Evolutionary conservation across 2,113 vertebrate genomes (phyloP), one percentile per base, ranked within the genome.

Genomic region (Macquaria ambigua): DNA sequence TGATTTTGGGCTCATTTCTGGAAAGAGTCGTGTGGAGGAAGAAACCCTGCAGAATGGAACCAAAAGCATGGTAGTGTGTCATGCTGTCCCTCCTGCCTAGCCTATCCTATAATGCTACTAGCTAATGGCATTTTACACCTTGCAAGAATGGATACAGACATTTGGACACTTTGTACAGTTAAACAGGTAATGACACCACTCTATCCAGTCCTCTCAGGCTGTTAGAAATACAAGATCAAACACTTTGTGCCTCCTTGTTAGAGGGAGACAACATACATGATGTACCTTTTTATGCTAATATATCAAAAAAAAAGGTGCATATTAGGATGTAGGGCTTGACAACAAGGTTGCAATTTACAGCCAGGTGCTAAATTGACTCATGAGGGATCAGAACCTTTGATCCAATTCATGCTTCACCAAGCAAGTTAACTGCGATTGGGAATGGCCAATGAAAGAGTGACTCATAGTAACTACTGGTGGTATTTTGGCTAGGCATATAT

Each of bases 1-100:
- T 18, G 28, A 83, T 85, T 77, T 53, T 3, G 41, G 62, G 34
- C 63, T 85, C 16, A 6, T 64, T 63, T 77, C 37, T 55, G 37
- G 31, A 62, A 70, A 25, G 5, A 63, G 41, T 37, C 3, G 2
- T 62, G 67, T 62, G 20, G 8, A 37, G 15, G 25, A 62, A 62
- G 12, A 53, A 48, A 70, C 20, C 55, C 67, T 64, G 28, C 59
- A 18, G 37, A 73, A 70, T 11, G 25, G 50, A 81, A 66, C 56
- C 31, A 64, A 59, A 16, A 41, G n/a, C 68, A 67, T 16, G 10
- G n/a, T 5, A 61, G 14, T 0, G 0, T 76, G 23, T 39, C 12
- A 52, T 31, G 43, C 1, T 1, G 4, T 66, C 5, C n/a, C 7
- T 21, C 8, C 21, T 61, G n/a, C n/a, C 18, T 25, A 37, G 50